A percentile compares a stretch with the other conserved stretches of the same genome.
Conservation (phyloP, 1,140 invertebrate genomes). For the Drosophila subpulchrella region DNA sequence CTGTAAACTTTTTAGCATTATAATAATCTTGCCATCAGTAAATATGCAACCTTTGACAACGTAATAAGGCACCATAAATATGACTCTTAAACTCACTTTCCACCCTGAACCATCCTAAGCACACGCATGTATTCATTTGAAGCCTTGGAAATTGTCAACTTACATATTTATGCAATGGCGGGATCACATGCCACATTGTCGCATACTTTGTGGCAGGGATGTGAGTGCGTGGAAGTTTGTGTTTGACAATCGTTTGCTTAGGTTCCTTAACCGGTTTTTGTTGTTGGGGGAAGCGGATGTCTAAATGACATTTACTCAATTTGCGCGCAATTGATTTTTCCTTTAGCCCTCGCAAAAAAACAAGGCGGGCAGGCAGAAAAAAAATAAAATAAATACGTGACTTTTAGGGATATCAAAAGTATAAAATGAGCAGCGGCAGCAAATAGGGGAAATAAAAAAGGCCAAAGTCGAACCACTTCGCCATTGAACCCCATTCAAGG, state of each 20-base stretch:
- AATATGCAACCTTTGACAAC: too few relatives aligned
- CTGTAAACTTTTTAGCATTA: too few relatives aligned
- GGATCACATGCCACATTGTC: constrained; percentile 76
- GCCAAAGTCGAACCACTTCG: constrained; percentile 34
- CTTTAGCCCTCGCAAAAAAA: constrained; percentile 14
- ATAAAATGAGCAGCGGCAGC: constrained; percentile 40
- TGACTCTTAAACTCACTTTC: not conserved
- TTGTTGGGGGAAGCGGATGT: constrained; percentile 55
- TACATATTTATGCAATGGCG: constrained; percentile 77
- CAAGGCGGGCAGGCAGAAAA: constrained; percentile 5
- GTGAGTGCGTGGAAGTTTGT: constrained; percentile 22
- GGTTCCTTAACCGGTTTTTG: constrained; percentile 35
- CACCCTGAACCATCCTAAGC: constrained; percentile 11
- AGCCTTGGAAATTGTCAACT: constrained; percentile 71
- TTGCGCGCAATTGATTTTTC: constrained; percentile 72
- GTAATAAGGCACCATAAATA: not conserved
- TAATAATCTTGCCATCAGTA: too few relatives aligned
- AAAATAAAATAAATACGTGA: constrained; percentile 67
- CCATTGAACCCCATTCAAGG: constrained; percentile 33
- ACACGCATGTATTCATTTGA: constrained; percentile 44
- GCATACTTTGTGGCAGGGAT: constrained; percentile 56
- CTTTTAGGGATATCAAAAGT: constrained; percentile 56
- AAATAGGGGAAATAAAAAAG: constrained; percentile 24
- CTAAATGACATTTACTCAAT: constrained; percentile 79
- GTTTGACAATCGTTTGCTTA: constrained; percentile 78